Evolutionary conservation across 2,888 invertebrate genomes (phyloP).

Genomic region (Hedychridium roseum): DNA sequence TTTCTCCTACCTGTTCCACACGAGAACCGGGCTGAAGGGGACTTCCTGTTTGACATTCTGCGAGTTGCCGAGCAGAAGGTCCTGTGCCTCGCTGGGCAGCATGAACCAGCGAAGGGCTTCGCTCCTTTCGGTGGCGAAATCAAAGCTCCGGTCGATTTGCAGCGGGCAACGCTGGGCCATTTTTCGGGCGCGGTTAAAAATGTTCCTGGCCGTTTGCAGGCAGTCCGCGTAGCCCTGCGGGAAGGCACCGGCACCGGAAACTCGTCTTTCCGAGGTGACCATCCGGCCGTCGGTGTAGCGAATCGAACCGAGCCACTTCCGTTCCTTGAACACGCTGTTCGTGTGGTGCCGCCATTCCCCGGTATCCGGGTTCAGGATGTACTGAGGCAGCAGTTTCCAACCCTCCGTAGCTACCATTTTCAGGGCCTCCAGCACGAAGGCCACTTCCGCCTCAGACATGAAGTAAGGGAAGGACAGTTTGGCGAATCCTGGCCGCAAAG

Average conservation of each 20-base stretch:
- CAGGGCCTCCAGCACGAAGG: slow-evolving; percentile 83
- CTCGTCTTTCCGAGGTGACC: slow-evolving; percentile 74
- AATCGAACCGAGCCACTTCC: slow-evolving; percentile 83
- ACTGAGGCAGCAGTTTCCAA: slow-evolving; percentile 89
- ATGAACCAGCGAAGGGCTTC: slow-evolving; percentile 87
- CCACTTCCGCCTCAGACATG: slow-evolving; percentile 80
- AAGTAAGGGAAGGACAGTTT: slow-evolving; percentile 87
- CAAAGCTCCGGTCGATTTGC: slow-evolving; percentile 75
- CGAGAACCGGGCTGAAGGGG: slow-evolving; percentile 72
- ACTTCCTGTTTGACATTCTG: slow-evolving; percentile 80
- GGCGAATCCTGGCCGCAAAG: slow-evolving; percentile 86
- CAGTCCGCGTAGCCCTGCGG: slow-evolving; percentile 81
- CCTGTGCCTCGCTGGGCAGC: slow-evolving; percentile 86
- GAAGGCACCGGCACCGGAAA: slow-evolving; percentile 76
- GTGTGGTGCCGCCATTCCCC: slow-evolving; percentile 90
- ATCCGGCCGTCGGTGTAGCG: slow-evolving; percentile 80
- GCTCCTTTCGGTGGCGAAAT: slow-evolving; percentile 73
- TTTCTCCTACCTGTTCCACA: slow-evolving; percentile 26
- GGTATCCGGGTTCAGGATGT: slow-evolving; percentile 85
- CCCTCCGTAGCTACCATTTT: slow-evolving; percentile 89
- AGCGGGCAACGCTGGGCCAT: slow-evolving; percentile 78
- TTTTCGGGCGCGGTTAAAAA: slow-evolving; percentile 80
- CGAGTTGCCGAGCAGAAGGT: slow-evolving; percentile 76
- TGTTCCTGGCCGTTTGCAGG: slow-evolving; percentile 79
- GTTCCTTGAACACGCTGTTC: slow-evolving; percentile 80